phyloP scores from a whole-genome alignment of 2,113 vertebrate genomes.

The Rhabdomys dilectus region DNA sequence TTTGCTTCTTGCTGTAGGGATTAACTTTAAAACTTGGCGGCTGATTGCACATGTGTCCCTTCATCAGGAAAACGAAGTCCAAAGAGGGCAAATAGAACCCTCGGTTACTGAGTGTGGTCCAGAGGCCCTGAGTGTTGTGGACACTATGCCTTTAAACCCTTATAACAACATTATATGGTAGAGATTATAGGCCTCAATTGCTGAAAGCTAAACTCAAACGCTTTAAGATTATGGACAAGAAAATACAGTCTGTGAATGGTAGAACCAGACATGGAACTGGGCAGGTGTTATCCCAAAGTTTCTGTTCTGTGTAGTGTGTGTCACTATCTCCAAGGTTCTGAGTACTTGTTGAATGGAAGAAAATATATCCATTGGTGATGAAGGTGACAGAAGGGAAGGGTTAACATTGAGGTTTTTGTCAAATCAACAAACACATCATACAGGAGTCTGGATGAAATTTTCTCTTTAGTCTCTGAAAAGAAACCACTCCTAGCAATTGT shows the following conservation, averaged over 20 bases:
- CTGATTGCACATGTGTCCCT: background rate
- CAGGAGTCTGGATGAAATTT: background rate
- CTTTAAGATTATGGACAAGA: slow-evolving; percentile 9
- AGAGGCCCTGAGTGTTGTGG: background rate
- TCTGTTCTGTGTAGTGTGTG: background rate
- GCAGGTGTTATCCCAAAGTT: background rate
- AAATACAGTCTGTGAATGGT: background rate
- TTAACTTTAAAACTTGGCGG: slow-evolving; percentile 36
- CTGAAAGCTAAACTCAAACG: slow-evolving; percentile 35
- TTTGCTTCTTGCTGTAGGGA: slow-evolving; percentile 45
- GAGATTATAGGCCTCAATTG: slow-evolving; percentile 27
- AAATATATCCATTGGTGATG: background rate
- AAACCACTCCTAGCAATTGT: background rate
- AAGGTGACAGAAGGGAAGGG: background rate
- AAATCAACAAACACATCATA: background rate
- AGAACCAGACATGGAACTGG: background rate
- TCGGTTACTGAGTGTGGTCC: background rate
- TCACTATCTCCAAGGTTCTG: background rate
- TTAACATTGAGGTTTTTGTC: background rate
- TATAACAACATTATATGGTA: background rate
- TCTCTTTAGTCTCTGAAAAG: background rate
- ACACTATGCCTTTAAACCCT: background rate
- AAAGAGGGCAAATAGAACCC: background rate
- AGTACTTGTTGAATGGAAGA: background rate
- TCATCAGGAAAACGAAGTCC: slow-evolving; percentile 49